Base-by-base conservation (phyloP, 2,113 vertebrate species). In the Protobothrops flavoviridis region DNA sequence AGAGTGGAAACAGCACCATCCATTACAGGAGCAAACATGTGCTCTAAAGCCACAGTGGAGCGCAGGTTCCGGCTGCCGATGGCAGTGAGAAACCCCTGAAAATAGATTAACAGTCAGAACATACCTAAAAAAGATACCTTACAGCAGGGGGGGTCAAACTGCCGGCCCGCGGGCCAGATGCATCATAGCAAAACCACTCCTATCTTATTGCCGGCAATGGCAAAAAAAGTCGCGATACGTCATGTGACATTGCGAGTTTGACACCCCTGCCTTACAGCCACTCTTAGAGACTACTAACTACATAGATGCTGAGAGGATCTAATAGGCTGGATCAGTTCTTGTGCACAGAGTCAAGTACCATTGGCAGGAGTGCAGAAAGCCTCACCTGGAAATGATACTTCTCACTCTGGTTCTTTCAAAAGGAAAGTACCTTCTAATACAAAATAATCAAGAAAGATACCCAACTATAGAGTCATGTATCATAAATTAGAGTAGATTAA, bases 1-100 rank as follows among this genome's bases (percentile, higher is more conserved):
- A 98, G 94, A 0, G 98, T 98, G 81, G 98, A 98, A 88, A 98
- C 91, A 0, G 98, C 98, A 0, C 98, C 98, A 1, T 98, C 97
- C 9, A 98, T 97, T 97, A 98, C 98, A 0, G 97, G 98, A n/a
- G 97, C 97, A 3, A 98, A 97, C 69, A 98, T 98, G 96, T 97
- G 98, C 90, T 98, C 98, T 24, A 98, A 92, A 0, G 98, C 98
- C 0, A 86, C 50, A 0, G 97, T 97, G 0, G 98, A 97, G 33
- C 98, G 98, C 87, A 97, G 89, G 0, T 98, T 97, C 94, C 97
- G 96, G 95, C 97, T 98, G 7, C 98, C 98, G 0, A 94, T 97
- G 0, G 97, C 95, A 0, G 97, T 98, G 96, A 98, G 97, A 91
- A 98, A 98, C 94, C 98, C 98, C 98, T 98, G 94, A 17, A 26